Percentiles rank a stretch among this genome's conserved stretches.
These are phyloP conservation scores for Alexandromys oeconomus DNA, from an alignment of 2,797 vertebrate genomes.

Conservation along the genomic window DNA sequence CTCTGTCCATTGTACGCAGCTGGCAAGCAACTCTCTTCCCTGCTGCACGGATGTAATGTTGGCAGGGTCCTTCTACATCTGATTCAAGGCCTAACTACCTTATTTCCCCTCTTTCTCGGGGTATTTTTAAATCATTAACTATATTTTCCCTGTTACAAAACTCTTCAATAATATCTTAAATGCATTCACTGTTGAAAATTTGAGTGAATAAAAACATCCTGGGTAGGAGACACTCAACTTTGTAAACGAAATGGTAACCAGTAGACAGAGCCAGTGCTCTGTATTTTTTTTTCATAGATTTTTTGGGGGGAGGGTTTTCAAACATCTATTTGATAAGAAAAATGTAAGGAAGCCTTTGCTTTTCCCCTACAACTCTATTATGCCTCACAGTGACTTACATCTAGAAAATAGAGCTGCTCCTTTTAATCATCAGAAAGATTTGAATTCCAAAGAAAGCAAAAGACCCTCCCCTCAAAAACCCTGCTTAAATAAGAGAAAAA, in stretches of 20 bases:
- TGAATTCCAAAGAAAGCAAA: constrained; percentile 53
- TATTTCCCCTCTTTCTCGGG: constrained; percentile 5
- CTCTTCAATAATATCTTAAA: constrained; percentile 10
- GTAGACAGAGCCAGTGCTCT: background rate
- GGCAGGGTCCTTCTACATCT: background rate
- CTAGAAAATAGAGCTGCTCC: constrained; percentile 68
- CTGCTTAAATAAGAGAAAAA: constrained; percentile 29
- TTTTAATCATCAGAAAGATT: constrained; percentile 44
- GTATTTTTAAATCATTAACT: constrained; percentile 59
- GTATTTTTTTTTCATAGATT: background rate
- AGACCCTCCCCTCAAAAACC: background rate
- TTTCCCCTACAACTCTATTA: constrained; percentile 32
- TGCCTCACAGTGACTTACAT: constrained; percentile 61
- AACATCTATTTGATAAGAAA: constrained; percentile 43
- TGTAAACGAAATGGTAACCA: background rate
- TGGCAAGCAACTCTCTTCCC: background rate
- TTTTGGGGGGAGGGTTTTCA: background rate
- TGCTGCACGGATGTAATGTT: background rate
- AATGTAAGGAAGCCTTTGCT: constrained; percentile 39
- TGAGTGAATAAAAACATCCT: constrained; percentile 30
- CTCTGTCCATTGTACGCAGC: background rate
- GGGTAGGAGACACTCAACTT: background rate
- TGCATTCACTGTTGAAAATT: constrained; percentile 15
- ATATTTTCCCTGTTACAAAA: constrained; percentile 35
- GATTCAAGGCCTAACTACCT: constrained; percentile 47